Conservation (phyloP, 2,113 vertebrate genomes). For the Notarius quadriscutis region DNA sequence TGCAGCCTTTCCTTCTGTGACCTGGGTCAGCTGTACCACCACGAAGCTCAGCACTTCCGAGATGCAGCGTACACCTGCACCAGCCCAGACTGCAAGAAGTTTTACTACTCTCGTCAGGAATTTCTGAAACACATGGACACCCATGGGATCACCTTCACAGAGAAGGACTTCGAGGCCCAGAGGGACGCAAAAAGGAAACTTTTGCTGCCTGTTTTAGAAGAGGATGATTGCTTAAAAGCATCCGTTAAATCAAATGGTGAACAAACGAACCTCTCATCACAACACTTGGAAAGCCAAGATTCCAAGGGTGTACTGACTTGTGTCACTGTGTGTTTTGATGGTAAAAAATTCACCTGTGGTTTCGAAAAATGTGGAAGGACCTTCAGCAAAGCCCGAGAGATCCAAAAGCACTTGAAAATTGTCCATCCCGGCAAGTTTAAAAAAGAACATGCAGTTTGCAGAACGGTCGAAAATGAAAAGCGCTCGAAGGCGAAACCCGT, state of each 20-base stretch:
- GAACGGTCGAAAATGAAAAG: constrained; percentile 44
- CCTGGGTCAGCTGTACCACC: constrained; percentile 92
- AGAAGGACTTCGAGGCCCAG: constrained; percentile 74
- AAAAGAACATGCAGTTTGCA: constrained; percentile 75
- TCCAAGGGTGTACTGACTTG: constrained; percentile 63
- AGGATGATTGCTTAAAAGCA: constrained; percentile 17
- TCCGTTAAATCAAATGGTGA: constrained; percentile 43
- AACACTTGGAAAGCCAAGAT: constrained; percentile 48
- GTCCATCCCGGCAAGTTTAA: constrained; percentile 82
- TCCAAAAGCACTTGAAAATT: constrained; percentile 86
- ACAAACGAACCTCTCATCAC: constrained; percentile 38
- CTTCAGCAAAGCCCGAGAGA: constrained; percentile 82
- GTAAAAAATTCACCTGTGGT: constrained; percentile 84
- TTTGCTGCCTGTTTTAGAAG: constrained; percentile 54
- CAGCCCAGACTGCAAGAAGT: constrained; percentile 85
- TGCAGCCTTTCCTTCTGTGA: constrained; percentile 91
- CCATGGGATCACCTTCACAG: constrained; percentile 78
- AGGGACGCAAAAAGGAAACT: constrained; percentile 67
- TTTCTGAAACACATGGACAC: constrained; percentile 86
- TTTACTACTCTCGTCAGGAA: constrained; percentile 92
- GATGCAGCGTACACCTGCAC: constrained; percentile 90
- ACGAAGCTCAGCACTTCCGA: constrained; percentile 96
- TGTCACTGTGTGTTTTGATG: constrained; percentile 86
- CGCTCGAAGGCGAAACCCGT: constrained; percentile 57
- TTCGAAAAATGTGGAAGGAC: constrained; percentile 87